Evolutionary conservation across 1,140 invertebrate genomes (phyloP), one percentile per base, ranked within the genome.

Genomic region (Dufourea novaeangliae): DNA sequence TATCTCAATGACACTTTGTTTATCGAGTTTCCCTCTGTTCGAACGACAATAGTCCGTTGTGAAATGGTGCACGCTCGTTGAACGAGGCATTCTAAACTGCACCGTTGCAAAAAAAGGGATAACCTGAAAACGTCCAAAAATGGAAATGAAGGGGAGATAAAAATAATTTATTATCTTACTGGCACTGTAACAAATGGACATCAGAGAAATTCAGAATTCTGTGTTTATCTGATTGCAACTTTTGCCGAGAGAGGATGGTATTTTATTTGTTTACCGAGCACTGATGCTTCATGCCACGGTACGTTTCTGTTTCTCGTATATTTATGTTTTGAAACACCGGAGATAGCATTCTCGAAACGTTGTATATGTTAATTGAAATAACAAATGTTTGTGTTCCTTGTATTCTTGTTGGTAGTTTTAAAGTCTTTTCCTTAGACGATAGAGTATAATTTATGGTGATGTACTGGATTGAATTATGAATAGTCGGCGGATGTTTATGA

Each of bases 211-310:
- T 34, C n/a, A 6, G 34, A 74, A 74, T 66, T 52, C 39, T 11
- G 61, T 56, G 61, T 56, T 66, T 56, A 66, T 74, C 71, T 41
- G 62, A 74, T 64, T 41, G 56, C 62, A 22, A 34, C 22, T 52
- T 46, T n/a, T n/a, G n/a, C n/a, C 11, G 69, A 8, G 2, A 14
- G 59, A 8, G 34, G 29, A 14, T 52, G 25, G 52, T n/a, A 50
- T 66, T 66, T 66, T 25, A 66, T 66, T 74, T 34, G 34, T 74
- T 54, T 56, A 54, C 2, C n/a, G 25, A 17, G 62, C 14, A n/a
- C 6, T 57, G 56, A 57, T 20, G 22, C 34, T n/a, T n/a, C n/a
- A 1, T 8, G 1, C 25, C 39, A 27, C 32, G 57, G 25, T 20
- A 5, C 25, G 34, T 29, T 39, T 10, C 3, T 56, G 29, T 57